Evolutionary conservation across 2,888 invertebrate genomes (phyloP), one percentile per base, ranked within the genome.

Genomic region (Oegoconia quadripuncta): DNA sequence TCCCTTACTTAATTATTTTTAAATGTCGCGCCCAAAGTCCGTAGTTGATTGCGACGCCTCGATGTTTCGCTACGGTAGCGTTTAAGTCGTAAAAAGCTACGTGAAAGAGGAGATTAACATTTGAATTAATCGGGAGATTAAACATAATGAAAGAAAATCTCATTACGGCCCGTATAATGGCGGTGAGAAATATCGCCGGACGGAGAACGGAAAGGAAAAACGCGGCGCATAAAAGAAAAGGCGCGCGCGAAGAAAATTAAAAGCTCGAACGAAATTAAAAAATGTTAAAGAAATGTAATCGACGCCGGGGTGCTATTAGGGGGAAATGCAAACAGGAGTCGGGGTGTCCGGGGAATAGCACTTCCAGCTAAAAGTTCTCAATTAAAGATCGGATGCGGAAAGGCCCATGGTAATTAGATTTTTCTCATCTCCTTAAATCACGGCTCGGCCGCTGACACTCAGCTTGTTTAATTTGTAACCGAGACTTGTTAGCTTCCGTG

Each of bases 101-200:
- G 77, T 74, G 76, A 76, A 83, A 78, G 66, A 69, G 61, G 55
- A 79, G 84, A 86, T 86, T 83, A 84, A 84, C 86, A 84, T 87
- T 86, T 82, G 83, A 87, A 87, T 87, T 87, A 87, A 87, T 86
- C 87, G 87, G 83, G 64, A 87, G 87, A 87, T 87, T 87, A 86
- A 86, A 81, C 87, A 86, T 86, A 87, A 87, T 87, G 86, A 86
- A 87, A 84, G 84, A 82, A 87, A 87, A 87, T 87, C 87, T 87
- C 87, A 86, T 87, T 87, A 87, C 76, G 67, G 63, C 59, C 70
- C 65, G 82, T 78, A 82, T 84, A 86, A 86, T 83, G 77, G 86
- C 77, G 77, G 81, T 76, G 83, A 81, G 82, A 86, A 83, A 80
- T 78, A 81, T 78, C 71, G 71, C 67, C 58, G 59, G n/a, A n/a